phyloP scores from a whole-genome alignment of 2,113 vertebrate genomes.

The Paracanthobrama guichenoti region DNA sequence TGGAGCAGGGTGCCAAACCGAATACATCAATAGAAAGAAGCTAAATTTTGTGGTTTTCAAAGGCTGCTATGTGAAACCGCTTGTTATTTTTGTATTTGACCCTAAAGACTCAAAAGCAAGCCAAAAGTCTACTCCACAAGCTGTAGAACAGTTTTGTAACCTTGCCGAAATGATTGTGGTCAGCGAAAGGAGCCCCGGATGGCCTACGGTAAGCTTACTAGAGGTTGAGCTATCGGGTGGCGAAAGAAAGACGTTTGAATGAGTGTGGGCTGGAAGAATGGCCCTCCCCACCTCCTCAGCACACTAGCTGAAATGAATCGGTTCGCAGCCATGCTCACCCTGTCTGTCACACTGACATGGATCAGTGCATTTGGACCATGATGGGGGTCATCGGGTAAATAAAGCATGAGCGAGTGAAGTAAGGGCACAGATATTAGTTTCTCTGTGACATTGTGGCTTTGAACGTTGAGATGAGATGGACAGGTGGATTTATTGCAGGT shows the following conservation, averaged over 20 bases:
- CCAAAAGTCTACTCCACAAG: constrained; percentile 28
- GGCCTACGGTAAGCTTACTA: background rate
- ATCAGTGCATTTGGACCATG: constrained; percentile 36
- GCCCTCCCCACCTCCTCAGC: background rate
- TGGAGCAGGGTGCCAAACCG: constrained; percentile 35
- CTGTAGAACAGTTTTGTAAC: constrained; percentile 14
- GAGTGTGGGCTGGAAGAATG: constrained; percentile 23
- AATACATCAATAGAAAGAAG: constrained; percentile 26
- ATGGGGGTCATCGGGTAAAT: constrained; percentile 42
- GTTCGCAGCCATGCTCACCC: background rate
- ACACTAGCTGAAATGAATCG: constrained; percentile 24
- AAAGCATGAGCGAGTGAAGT: constrained; percentile 33
- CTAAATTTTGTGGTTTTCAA: constrained; percentile 42
- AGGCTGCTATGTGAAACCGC: constrained; percentile 33
- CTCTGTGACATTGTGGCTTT: constrained; percentile 32
- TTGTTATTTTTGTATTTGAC: constrained; percentile 41
- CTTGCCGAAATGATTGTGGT: constrained; percentile 1
- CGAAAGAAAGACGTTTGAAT: constrained; percentile 32
- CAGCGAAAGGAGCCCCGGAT: background rate
- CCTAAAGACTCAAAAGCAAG: constrained; percentile 19
- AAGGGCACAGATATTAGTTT: constrained; percentile 33
- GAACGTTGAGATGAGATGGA: constrained; percentile 21
- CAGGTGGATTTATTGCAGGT: constrained; percentile 41
- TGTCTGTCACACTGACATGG: constrained; percentile 36
- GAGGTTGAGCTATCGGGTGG: constrained; percentile 16